Evolutionary conservation across 2,797 vertebrate genomes (phyloP), one percentile per base, ranked within the genome.

Genomic region (Dendrocincla fuliginosa): DNA sequence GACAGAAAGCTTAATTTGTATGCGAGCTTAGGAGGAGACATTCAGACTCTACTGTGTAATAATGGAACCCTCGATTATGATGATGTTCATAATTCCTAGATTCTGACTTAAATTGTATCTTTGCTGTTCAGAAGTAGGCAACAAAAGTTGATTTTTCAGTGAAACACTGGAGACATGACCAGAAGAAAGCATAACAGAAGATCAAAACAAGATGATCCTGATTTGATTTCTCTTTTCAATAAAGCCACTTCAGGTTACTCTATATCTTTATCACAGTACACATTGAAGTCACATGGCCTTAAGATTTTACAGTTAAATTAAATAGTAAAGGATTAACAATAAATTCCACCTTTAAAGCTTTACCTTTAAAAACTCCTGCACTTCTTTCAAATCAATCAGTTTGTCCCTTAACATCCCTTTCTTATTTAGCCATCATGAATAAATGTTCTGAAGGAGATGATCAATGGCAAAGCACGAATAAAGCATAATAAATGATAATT

Each of bases 191-290:
- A 56, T 7, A 56, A 50, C 4, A 19, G 15, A 59, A 50, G 4
- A 74, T 32, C 15, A 74, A 88, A 85, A 65, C n/a, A 47, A 78
- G 16, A 65, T 13, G 6, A 13, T 17, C 65, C 8, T 39, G 56
- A 75, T 85, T 33, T 70, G 41, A 50, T 39, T 71, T 80, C 8
- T 84, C 18, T 52, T 60, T 68, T 44, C 6, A 16, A 25, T 39
- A 57, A 52, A 63, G 30, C 11, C 9, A 25, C 19, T 69, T 82
- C 37, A 75, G 25, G 42, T 5, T 65, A 65, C 13, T 47, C 20
- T 11, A 3, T 19, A 4, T 23, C n/a, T 55, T 59, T 22, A 28
- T 28, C 1, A 1, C 8, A 3, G 19, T 33, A 73, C 6, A 20
- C 11, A 7, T 37, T 20, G 11, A 81, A 84, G 8, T 22, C 1